Conservation (phyloP, 2,113 vertebrate species). For the Aythya baeri region DNA sequence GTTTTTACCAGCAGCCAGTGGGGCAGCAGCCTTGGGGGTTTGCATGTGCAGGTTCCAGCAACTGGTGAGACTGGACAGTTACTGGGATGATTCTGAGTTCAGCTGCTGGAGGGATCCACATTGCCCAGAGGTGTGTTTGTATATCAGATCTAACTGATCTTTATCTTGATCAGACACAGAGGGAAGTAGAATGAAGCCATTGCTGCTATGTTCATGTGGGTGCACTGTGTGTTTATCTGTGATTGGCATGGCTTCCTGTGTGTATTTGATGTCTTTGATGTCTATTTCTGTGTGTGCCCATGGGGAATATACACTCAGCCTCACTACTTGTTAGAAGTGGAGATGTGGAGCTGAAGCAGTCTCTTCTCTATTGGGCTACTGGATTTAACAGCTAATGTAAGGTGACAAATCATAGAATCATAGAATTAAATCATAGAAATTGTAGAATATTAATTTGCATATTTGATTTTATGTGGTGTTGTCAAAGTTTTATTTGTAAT, state of each 20-base stretch:
- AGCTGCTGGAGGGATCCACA: background rate
- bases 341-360: background rate
- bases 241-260: background rate
- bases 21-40: accelerated
- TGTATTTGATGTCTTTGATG: background rate
- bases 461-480: background rate
- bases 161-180: background rate
- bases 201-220: background rate
- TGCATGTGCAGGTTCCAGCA: background rate
- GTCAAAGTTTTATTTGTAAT: background rate
- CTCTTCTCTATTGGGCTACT: background rate
- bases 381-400: background rate
- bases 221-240: background rate
- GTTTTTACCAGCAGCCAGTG: background rate
- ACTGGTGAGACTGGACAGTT: background rate
- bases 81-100: background rate
- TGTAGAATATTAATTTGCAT: background rate
- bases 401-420: background rate
- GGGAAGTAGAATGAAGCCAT: accelerated
- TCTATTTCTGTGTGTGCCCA: accelerated
- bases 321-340: background rate
- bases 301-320: background rate
- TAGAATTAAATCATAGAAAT: background rate
- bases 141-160: background rate
- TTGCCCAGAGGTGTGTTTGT: background rate